Conservation (phyloP, 1,140 invertebrate species). For the Meloidogyne hapla region DNA sequence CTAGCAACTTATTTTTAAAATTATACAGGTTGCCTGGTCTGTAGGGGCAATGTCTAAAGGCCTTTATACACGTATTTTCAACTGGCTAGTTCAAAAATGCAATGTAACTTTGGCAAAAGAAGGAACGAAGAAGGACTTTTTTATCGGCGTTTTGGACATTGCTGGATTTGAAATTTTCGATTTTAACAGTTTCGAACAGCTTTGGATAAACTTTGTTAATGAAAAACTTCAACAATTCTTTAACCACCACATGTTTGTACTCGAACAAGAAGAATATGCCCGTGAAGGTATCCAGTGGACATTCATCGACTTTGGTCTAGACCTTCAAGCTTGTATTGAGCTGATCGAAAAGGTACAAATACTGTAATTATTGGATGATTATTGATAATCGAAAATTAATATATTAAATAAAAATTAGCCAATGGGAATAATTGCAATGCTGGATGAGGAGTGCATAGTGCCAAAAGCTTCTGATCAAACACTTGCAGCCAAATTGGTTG, state of each 20-base stretch:
- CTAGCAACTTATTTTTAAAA: background rate
- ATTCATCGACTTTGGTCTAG: slow-evolving; percentile 99
- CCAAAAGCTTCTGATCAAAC: slow-evolving; percentile 97
- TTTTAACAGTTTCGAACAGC: slow-evolving; percentile 96
- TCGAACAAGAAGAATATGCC: slow-evolving; percentile 99
- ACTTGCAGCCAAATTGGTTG: slow-evolving; percentile 94
- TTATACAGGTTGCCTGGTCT: slow-evolving; percentile 63
- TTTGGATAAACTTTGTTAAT: slow-evolving; percentile 99
- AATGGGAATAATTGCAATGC: slow-evolving; percentile 99
- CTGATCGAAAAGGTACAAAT: slow-evolving; percentile 89
- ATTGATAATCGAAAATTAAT: background rate
- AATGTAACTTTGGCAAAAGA: slow-evolving; percentile 61
- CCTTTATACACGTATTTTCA: slow-evolving; percentile 62
- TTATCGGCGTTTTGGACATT: slow-evolving; percentile 95
- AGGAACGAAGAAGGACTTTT: slow-evolving; percentile 58
- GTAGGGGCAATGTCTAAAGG: slow-evolving; percentile 67
- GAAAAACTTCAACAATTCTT: slow-evolving; percentile 99
- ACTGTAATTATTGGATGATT: slow-evolving; percentile 52
- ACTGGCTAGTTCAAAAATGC: slow-evolving; percentile 64
- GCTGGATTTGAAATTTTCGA: slow-evolving; percentile 99
- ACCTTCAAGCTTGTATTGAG: slow-evolving; percentile 95
- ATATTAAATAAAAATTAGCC: slow-evolving; percentile 72
- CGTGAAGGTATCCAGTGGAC: slow-evolving; percentile 96
- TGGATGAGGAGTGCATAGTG: slow-evolving; percentile 99
- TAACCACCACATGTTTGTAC: slow-evolving; percentile 99